phyloP scores from a whole-genome alignment of 2,113 vertebrate species.

The Glaucidium brasilianum region DNA sequence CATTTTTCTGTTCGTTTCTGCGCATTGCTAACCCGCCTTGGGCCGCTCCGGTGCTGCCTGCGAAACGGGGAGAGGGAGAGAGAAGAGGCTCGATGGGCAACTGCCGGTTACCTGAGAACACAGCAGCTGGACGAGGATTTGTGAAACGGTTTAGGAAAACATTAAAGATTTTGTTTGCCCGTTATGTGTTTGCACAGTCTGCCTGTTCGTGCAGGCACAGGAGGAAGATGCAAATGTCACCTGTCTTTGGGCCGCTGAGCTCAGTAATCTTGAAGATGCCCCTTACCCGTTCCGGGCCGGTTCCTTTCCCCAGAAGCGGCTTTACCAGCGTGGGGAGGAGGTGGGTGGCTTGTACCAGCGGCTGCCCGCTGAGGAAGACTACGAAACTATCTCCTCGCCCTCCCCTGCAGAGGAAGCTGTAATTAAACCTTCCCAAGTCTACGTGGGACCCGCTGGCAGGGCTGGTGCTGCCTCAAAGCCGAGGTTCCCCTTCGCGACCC shows the following conservation, averaged over 20 bases:
- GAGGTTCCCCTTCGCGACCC: background rate
- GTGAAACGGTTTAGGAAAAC: background rate
- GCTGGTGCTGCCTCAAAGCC: background rate
- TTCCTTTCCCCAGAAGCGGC: background rate
- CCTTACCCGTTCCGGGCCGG: accelerated
- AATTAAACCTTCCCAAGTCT: accelerated
- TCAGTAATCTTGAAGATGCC: accelerated
- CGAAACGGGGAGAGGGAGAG: background rate
- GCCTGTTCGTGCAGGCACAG: background rate
- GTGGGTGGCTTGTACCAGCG: background rate
- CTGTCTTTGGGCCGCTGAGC: background rate
- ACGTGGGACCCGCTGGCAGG: background rate
- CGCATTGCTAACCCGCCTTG: background rate
- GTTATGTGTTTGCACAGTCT: background rate
- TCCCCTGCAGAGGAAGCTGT: background rate
- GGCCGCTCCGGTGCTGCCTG: background rate
- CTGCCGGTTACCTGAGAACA: accelerated
- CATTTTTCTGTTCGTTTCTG: background rate
- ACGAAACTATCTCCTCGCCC: accelerated
- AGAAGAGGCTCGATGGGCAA: background rate
- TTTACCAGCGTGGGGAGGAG: background rate
- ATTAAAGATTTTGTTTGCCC: background rate
- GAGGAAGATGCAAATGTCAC: background rate
- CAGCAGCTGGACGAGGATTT: background rate
- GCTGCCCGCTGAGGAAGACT: background rate